Evolutionary conservation across 2,888 invertebrate species (phyloP), one percentile per base, ranked within the genome.

Genomic region (Diarsia rubi): DNA sequence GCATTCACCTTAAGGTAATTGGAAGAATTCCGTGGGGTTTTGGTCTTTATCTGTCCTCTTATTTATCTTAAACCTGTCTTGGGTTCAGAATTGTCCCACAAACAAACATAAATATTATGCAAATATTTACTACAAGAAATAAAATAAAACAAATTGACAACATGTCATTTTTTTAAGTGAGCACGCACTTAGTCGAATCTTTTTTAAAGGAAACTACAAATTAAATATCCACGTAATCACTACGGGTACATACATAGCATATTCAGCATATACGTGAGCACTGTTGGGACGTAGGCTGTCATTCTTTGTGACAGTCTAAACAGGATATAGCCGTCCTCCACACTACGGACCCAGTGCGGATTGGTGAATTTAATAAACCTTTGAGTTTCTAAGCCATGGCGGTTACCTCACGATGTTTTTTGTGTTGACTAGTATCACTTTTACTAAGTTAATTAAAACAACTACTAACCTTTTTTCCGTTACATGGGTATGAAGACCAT

Each of bases 401-500:
- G 3, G 9, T 59, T 31, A 9, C 27, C 19, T 19, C 27, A 19
- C 27, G 16, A 16, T 57, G 1, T 57, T 57, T 57, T 27, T 59
- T 59, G 1, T 0, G 27, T n/a, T 31, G 57, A 59, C 3, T 19
- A 31, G 27, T 9, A 57, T 27, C 19, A 31, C 3, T 59, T 31
- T 19, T 31, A 57, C 27, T 19, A 16, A 27, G 16, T 8, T 27
- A 66, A 71, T 44, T 19, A 31, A 60, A 60, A 19, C 27, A 24
- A n/a, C 6, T 16, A 78, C 78, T 75, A 54, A 81, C 78, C 62
- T 75, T 52, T 42, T n/a, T 19, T 42, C n/a, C 1, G 45, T 24
- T 62, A 37, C 42, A 71, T 42, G 37, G 19, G n/a, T 60, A 21
- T 45, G 21, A 42, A 44, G 59, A 24, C 8, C 31, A 16, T 27